Base-by-base conservation (phyloP, 2,888 invertebrate genomes). In the Nebria brevicollis region DNA sequence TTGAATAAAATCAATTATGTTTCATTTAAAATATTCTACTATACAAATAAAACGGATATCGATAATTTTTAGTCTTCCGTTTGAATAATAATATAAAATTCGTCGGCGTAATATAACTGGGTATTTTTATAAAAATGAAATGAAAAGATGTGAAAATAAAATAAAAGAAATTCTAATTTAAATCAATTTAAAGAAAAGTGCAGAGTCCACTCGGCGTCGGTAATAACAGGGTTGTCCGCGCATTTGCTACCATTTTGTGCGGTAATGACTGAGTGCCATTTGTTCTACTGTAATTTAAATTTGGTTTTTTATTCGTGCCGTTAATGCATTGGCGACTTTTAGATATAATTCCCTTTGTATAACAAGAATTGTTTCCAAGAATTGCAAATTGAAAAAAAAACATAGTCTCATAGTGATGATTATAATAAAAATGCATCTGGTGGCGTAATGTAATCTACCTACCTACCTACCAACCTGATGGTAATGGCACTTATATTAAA, bases 161-260 rank as follows among this genome's bases (percentile, higher is more conserved):
- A 68, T 68, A 77, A 77, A 34, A 77, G 42, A 77, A 77, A 77
- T 77, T 77, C 77, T 77, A 77, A 77, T 77, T 78, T 78, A 77
- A 72, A 77, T 77, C 72, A 72, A 77, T 72, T 77, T 77, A 78
- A 73, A 78, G 66, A 78, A 78, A 74, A 66, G 65, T 66, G 74
- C 41, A 34, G 66, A 25, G 43, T 42, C 54, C 65, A 73, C 66
- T 73, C 77, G 41, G 66, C 26, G n/a, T 26, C 1, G 15, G 41
- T 74, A 78, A 78, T 78, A 25, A 78, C 78, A 78, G 74, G 68
- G 78, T 74, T 78, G 66, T 10, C 41, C 20, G 42, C 73, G 42
- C 78, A 66, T 54, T 54, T 54, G 54, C 54, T 54, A 54, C 65
- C 78, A 78, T 77, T 77, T 77, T 54, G 54, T 54, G 54, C 77